Base-by-base conservation (phyloP, 2,113 vertebrate species). In the Bos taurus region DNA sequence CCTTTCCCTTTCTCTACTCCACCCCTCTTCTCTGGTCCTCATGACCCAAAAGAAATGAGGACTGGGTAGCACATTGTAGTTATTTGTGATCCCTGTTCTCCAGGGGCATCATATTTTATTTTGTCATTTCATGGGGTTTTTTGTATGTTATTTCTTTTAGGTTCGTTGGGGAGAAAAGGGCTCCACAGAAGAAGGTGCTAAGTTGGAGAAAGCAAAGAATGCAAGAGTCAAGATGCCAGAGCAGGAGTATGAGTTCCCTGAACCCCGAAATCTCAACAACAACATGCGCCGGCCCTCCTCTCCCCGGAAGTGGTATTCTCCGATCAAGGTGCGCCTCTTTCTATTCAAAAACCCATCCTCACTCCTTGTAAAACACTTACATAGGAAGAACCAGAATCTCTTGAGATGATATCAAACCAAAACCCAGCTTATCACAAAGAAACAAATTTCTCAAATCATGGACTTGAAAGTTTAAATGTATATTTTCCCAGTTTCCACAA, bases 131-230 rank as follows among this genome's bases (percentile, higher is more conserved):
- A 50, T 12, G 67, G 67, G 67, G 28, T 46, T 54, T 59, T 46
- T 81, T 48, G 12, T 26, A 26, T 57, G 43, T 71, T 30, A 5
- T 77, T 91, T 90, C 11, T 83, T 97, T 15, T 93, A 99, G 99
- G 99, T 99, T 40, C 99, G 99, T 80, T 99, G 99, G 99, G 99
- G 99, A 77, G 99, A 99, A 94, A 99, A 99, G 91, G 99, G 99
- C 56, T 99, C 99, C 56, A 99, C 99, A 0, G 99, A 99, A 97
- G 99, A 99, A 98, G 99, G 99, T 0, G 99, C 99, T 26, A 99
- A 99, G 97, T 81, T 99, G 97, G 99, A 99, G 97, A 99, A 99
- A 93, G 99, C 99, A 91, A 99, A 99, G 98, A 99, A 99, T 1
- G 99, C 99, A 15, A 99, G 99, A 57, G 99, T 99, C 54, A 99